phyloP scores from a whole-genome alignment of 1,140 invertebrate species.

The Alviniconcha marisindica region DNA sequence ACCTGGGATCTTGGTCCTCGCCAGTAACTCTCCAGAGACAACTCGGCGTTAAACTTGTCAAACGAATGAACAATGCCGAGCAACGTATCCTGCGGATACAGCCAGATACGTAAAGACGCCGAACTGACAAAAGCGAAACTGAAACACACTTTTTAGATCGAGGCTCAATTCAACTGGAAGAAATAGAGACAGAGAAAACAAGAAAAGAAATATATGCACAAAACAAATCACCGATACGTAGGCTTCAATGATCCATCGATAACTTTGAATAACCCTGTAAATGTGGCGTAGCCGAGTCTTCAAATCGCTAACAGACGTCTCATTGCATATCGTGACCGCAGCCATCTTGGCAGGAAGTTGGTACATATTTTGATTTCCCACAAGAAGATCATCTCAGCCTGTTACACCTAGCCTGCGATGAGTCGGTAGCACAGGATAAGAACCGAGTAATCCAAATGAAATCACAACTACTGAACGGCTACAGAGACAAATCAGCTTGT shows the following conservation, averaged over 20 bases:
- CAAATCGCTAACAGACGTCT: not conserved
- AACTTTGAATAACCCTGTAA: conserved; percentile 35
- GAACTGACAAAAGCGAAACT: not conserved
- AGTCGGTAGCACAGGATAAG: no score
- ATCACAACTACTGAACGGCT: no score
- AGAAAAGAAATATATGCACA: not conserved
- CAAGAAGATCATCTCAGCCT: not conserved
- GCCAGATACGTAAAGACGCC: not conserved
- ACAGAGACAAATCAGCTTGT: no score
- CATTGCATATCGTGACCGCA: not conserved
- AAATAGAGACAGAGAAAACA: not conserved
- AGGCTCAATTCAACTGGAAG: not conserved
- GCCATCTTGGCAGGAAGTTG: conserved; percentile 24
- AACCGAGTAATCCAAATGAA: not conserved
- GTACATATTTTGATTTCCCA: not conserved
- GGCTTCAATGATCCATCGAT: conserved; percentile 56
- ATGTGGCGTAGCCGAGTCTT: conserved; percentile 16
- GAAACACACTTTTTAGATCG: not conserved
- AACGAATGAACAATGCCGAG: not conserved
- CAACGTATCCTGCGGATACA: not conserved
- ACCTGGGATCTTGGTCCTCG: no score
- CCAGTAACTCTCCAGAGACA: not conserved
- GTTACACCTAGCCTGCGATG: not conserved
- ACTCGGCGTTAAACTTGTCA: not conserved
- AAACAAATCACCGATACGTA: conserved; percentile 52